Evolutionary conservation across 2,797 vertebrate species (phyloP), one percentile per base, ranked within the genome.

Genomic region (Aldrovandia affinis): DNA sequence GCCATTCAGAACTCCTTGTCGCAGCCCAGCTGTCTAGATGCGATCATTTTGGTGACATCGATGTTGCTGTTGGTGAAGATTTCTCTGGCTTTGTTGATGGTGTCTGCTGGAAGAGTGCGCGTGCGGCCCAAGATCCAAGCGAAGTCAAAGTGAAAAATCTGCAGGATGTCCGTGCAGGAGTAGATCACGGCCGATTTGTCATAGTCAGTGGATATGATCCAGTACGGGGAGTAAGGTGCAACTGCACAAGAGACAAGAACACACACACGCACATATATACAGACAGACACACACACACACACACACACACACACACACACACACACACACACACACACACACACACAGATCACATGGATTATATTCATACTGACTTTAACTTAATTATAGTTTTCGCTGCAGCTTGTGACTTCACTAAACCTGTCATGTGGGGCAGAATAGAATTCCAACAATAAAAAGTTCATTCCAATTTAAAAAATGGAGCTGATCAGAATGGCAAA

Each of bases 141-240:
- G 0, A 96, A 95, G 86, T 98, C 97, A 0, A 97, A 85, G 0
- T 97, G 97, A 90, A 98, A 97, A 84, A 98, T 91, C 91, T 95
- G 94, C 84, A 97, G 86, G 85, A 97, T 84, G 14, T 95, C 95
- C 0, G 95, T 97, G 89, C 98, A 99, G 87, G 97, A 98, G 87
- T 98, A 99, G 30, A 98, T 95, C 59, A 98, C 89, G 0, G 97
- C 96, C 0, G 93, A 94, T 92, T 95, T 96, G 79, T 95, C 94
- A 0, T 98, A 98, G 93, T 98, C 97, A 0, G 97, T 98, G 88
- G 96, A 95, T 89, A 99, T 83, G 84, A 98, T 95, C 97, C 96
- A 97, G 92, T 98, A 98, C 0, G 97, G 96, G 12, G 96, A 90
- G 6, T 95, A 95, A 0, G 97, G 97, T 89, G 97, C 95, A 84